Conservation (phyloP, 2,797 vertebrate genomes). For the Cottoperca gobio region DNA sequence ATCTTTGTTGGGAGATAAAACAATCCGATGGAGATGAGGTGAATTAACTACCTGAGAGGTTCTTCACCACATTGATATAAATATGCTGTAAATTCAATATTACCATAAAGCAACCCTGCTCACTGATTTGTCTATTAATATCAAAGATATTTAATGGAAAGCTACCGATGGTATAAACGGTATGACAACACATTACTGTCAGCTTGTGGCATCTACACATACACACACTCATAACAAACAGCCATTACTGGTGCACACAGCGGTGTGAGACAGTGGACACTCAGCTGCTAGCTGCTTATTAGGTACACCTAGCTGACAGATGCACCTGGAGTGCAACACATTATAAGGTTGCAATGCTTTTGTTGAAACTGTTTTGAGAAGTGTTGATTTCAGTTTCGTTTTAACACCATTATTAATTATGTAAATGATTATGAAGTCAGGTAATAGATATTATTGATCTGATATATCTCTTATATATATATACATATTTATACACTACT, state of each 20-base stretch:
- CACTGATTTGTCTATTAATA: constrained; percentile 10
- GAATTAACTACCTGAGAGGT: neutral
- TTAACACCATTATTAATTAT: neutral
- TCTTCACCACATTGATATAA: constrained; percentile 8
- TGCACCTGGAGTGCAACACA: neutral
- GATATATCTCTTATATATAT: neutral
- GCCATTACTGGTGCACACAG: neutral
- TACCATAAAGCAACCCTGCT: neutral
- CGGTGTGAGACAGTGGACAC: neutral
- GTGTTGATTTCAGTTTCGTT: no score
- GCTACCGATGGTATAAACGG: neutral
- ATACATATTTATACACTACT: neutral
- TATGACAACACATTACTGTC: neutral
- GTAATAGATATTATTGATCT: neutral
- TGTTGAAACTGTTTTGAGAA: neutral
- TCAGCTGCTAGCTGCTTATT: neutral
- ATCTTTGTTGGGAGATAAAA: neutral
- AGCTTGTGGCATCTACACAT: neutral
- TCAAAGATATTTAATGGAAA: constrained; percentile 2
- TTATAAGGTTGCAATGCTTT: neutral
- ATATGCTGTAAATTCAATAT: neutral
- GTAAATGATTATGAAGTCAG: neutral
- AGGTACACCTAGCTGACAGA: neutral
- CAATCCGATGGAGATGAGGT: neutral
- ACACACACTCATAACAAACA: neutral